phyloP scores from a whole-genome alignment of 2,888 invertebrate genomes.

The Melitaea athalia region DNA sequence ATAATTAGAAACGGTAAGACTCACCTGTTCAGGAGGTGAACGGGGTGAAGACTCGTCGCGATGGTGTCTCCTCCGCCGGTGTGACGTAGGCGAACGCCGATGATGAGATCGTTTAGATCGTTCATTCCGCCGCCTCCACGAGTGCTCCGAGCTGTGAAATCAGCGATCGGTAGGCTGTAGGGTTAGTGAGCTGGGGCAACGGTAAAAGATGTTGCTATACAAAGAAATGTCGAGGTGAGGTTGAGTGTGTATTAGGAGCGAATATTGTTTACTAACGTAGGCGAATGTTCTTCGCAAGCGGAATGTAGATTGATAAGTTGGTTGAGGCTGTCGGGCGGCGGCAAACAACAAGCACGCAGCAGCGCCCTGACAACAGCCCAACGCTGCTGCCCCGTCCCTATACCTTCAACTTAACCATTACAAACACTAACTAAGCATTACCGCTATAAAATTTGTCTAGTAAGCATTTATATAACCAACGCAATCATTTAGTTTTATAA shows the following conservation, averaged over 20 bases:
- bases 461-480: not conserved
- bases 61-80: slow-evolving; percentile 86
- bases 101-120: slow-evolving; percentile 93
- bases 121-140: slow-evolving; percentile 90
- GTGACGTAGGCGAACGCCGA: slow-evolving; percentile 90
- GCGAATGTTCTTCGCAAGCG: slow-evolving; percentile 60
- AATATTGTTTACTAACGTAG: slow-evolving; percentile 66
- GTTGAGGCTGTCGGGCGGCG: slow-evolving; percentile 63
- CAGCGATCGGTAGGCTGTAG: slow-evolving; percentile 80
- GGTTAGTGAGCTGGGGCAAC: slow-evolving; percentile 69
- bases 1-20: slow-evolving; percentile 60
- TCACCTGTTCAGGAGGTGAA: slow-evolving; percentile 78
- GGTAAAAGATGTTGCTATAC: slow-evolving; percentile 36
- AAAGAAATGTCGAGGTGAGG: slow-evolving; percentile 64
- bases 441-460: not conserved
- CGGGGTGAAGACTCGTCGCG: slow-evolving; percentile 76
- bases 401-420: slow-evolving; percentile 44
- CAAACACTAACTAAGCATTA: slow-evolving; percentile 8
- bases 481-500: not conserved
- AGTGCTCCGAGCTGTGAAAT: slow-evolving; percentile 88
- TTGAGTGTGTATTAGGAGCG: slow-evolving; percentile 56
- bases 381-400: slow-evolving; percentile 60
- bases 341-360: slow-evolving; percentile 71
- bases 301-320: slow-evolving; percentile 66
- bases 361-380: slow-evolving; percentile 66